These are phyloP conservation scores for Bilobella aurantiaca DNA, from an alignment of 1,140 invertebrate genomes.

Conservation along the genomic window DNA sequence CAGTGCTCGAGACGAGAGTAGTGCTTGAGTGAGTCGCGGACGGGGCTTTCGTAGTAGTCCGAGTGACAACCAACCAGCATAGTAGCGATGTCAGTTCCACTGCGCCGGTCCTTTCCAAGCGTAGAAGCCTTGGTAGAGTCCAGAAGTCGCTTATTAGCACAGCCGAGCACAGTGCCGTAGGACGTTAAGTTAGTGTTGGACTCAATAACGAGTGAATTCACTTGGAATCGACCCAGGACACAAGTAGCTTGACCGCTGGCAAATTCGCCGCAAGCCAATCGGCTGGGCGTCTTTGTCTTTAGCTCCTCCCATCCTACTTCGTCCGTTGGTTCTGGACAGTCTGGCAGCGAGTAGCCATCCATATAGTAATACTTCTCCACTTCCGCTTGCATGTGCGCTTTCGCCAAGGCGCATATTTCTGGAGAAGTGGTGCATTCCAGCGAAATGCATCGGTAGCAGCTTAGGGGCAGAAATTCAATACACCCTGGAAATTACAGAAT, in stretches of 20 bases:
- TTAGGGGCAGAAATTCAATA: neutral
- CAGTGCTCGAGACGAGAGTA: neutral
- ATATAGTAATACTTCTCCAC: neutral
- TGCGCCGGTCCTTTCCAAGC: neutral
- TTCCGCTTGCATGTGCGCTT: neutral
- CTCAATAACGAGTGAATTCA: neutral
- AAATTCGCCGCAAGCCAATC: neutral
- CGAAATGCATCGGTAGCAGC: neutral
- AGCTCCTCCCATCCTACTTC: neutral
- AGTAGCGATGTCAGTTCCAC: neutral
- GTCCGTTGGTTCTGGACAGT: neutral
- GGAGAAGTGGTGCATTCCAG: neutral
- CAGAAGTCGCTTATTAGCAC: neutral
- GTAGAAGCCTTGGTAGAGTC: neutral
- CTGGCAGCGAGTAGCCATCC: neutral
- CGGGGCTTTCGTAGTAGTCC: neutral
- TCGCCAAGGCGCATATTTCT: neutral
- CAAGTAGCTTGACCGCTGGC: neutral
- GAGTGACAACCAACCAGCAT: neutral
- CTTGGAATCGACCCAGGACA: neutral
- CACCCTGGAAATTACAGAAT: neutral
- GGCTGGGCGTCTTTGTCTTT: neutral
- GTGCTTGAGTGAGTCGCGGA: conserved; percentile 1
- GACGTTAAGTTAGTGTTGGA: neutral
- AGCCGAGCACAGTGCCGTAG: neutral